phyloP scores from a whole-genome alignment of 2,888 invertebrate species.

The Torymus aiolomorphi region DNA sequence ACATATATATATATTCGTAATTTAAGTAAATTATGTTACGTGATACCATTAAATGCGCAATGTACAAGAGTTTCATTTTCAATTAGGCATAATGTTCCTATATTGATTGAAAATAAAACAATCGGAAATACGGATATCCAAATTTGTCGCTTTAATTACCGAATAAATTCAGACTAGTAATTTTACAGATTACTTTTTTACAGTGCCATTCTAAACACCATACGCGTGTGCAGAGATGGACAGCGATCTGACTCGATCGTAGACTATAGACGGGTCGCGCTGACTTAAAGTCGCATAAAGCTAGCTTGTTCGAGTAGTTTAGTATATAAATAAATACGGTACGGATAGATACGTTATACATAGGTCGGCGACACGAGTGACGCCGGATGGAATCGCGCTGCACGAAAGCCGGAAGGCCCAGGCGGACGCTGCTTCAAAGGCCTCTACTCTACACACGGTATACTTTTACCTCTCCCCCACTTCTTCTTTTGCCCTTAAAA shows the following conservation, averaged over 20 bases:
- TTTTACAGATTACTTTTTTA: too few relatives aligned
- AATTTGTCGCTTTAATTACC: too few relatives aligned
- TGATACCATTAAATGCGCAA: too few relatives aligned
- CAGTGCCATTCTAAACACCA: background rate
- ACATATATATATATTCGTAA: too few relatives aligned
- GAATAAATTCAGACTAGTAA: too few relatives aligned
- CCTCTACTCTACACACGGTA: conserved; percentile 20
- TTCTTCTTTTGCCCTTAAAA: background rate
- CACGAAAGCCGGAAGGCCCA: conserved; percentile 47
- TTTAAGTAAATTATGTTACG: too few relatives aligned
- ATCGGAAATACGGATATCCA: too few relatives aligned
- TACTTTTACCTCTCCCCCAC: conserved; percentile 23
- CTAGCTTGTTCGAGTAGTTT: conserved; percentile 52
- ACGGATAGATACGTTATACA: conserved; percentile 58
- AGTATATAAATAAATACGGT: conserved; percentile 62
- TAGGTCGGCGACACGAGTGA: conserved; percentile 43
- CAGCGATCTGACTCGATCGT: conserved; percentile 15
- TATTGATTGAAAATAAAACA: too few relatives aligned
- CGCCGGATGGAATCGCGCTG: conserved; percentile 31
- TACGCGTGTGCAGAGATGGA: background rate
- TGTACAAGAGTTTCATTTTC: too few relatives aligned
- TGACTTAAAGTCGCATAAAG: conserved; percentile 54
- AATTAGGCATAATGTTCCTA: too few relatives aligned
- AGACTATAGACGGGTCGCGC: conserved; percentile 1
- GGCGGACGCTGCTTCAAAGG: conserved; percentile 18